A percentile compares a stretch with the other conserved stretches of the same genome.
phyloP scores from a whole-genome alignment of 2,888 invertebrate genomes.

The Catocala fraxini region DNA sequence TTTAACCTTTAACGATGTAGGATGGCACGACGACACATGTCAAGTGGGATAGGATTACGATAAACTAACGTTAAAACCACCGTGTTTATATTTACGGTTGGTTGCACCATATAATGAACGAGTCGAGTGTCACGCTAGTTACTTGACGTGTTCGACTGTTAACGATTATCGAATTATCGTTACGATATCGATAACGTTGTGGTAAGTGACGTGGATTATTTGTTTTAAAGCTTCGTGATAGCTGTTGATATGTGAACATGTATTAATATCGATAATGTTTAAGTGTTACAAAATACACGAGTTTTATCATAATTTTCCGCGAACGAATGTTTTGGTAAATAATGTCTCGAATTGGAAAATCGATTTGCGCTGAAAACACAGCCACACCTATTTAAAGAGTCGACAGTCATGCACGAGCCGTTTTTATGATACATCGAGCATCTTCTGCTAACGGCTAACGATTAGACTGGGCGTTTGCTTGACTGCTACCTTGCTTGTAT shows the following conservation, averaged over 20 bases:
- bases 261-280: neutral
- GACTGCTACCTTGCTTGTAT: too few species aligned
- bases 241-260: constrained; percentile 2
- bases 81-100: constrained; percentile 61
- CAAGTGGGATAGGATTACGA: constrained; percentile 31
- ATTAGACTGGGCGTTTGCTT: too few species aligned
- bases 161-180: constrained; percentile 45
- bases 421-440: too few species aligned
- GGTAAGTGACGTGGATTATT: constrained; percentile 15
- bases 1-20: neutral
- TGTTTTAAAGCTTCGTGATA: constrained; percentile 7
- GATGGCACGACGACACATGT: constrained; percentile 3
- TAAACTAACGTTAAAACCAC: constrained; percentile 35
- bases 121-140: constrained; percentile 62
- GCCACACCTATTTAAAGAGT: too few species aligned
- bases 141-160: constrained; percentile 54
- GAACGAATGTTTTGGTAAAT: too few species aligned
- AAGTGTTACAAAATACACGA: too few species aligned
- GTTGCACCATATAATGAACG: constrained; percentile 63
- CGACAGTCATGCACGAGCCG: too few species aligned
- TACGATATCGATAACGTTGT: constrained; percentile 39
- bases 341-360: too few species aligned
- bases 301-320: too few species aligned
- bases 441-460: too few species aligned
- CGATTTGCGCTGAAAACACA: too few species aligned